Conservation (phyloP, 2,888 invertebrate genomes). For the Strigamia crassipes region DNA sequence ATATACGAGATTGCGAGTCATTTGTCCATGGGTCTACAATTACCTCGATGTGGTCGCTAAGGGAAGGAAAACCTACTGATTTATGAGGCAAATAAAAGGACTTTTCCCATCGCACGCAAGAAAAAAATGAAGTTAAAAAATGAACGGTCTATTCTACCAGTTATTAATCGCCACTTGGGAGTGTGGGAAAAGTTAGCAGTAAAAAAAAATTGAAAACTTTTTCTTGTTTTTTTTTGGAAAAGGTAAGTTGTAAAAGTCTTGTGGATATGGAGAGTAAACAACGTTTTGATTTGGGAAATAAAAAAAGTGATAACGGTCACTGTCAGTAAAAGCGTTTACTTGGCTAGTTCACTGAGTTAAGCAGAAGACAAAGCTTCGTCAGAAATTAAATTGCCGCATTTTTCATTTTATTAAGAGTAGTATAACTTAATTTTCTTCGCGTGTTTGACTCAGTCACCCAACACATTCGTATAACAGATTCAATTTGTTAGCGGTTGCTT, state of each 20-base stretch:
- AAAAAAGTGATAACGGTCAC: not conserved
- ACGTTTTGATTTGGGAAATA: not conserved
- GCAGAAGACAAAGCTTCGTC: not conserved
- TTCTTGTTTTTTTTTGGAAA: not conserved
- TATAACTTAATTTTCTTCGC: conserved; percentile 38
- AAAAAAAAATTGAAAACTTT: not conserved
- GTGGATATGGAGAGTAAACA: not conserved
- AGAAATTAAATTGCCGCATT: conserved; percentile 32
- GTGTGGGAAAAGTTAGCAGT: conserved; percentile 11
- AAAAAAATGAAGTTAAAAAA: conserved; percentile 19
- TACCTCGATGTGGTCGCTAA: conserved; percentile 40
- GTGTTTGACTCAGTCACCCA: conserved; percentile 35
- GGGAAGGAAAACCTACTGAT: conserved; percentile 5
- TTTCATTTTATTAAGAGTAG: conserved; percentile 28
- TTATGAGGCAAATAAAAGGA: conserved; percentile 42
- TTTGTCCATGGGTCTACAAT: conserved; percentile 40
- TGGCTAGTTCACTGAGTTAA: not conserved
- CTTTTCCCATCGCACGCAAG: conserved; percentile 25
- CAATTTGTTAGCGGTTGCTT: conserved; percentile 39
- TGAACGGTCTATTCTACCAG: conserved; percentile 9
- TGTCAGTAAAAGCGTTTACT: conserved; percentile 13
- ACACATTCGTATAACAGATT: conserved; percentile 35
- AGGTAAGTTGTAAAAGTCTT: not conserved
- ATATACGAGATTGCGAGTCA: conserved; percentile 37
- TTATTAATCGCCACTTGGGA: conserved; percentile 42